phyloP scores from a whole-genome alignment of 1,140 invertebrate species.

The Drosophila nebulosa region DNA sequence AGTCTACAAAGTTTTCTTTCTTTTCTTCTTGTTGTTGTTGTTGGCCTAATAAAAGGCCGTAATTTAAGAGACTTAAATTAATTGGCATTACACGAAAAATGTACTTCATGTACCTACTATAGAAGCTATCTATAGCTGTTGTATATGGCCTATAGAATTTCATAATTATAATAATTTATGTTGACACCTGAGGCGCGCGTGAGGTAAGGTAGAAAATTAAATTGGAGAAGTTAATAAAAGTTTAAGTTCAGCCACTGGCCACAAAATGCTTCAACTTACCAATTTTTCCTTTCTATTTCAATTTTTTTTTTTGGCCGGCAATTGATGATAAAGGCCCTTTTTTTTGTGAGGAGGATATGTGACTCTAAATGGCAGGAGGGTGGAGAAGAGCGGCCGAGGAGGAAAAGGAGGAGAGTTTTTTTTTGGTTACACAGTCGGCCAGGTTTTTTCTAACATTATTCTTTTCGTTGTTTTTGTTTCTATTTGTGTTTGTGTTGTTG shows the following conservation, averaged over 20 bases:
- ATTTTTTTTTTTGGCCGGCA: not conserved
- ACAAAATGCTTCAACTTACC: constrained; percentile 28
- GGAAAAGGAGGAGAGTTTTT: no score
- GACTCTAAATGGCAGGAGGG: not conserved
- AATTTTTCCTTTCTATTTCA: not conserved
- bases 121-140: no score
- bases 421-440: not conserved
- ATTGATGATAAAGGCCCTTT: not conserved
- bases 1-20: not conserved
- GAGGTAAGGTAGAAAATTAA: constrained; percentile 48
- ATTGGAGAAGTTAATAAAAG: constrained; percentile 46
- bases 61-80: constrained; percentile 48
- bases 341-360: not conserved
- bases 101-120: not conserved
- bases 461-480: constrained; percentile 14
- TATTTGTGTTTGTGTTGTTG: not conserved
- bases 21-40: no score
- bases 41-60: constrained; percentile 40
- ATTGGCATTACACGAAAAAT: constrained; percentile 41
- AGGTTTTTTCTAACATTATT: constrained; percentile 29
- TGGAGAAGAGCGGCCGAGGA: no score
- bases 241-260: constrained; percentile 56
- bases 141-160: constrained; percentile 63
- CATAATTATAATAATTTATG: constrained; percentile 77
- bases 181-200: constrained; percentile 72